Evolutionary conservation across 2,113 vertebrate genomes (phyloP), one percentile per base, ranked within the genome.

Genomic region (Crotophaga sulcirostris): DNA sequence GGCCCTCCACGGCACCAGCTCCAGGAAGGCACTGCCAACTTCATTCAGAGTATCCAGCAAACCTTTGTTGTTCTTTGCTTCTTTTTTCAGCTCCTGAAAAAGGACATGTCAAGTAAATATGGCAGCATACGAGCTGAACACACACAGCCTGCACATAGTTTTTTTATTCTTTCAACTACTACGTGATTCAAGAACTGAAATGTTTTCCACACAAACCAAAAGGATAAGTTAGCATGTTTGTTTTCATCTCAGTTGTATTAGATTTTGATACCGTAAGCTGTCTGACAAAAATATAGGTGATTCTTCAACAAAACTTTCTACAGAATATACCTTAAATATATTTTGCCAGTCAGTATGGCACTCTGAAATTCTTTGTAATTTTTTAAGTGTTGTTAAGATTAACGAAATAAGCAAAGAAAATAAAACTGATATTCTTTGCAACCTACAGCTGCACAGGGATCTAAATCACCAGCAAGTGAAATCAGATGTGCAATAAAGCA

Each of bases 1-100:
- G 4, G 98, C 98, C 86, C 99, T 98, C 99, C 99, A 99, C 0
- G 99, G 99, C 45, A 99, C 99, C 87, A 99, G 97, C 80, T 99
- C 99, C 96, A 99, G 96, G 60, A 99, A 98, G 44, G 99, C 98
- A 54, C 98, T 97, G 96, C 99, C 99, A 77, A 99, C 97, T 91
- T 99, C 99, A 78, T 99, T 99, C 85, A 99, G 96, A 29, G 98
- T 98, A 93, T 99, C 99, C 94, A 99, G 45, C 70, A 98, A 95
- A 38, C 97, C 90, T 97, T 98, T 99, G 93, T 98, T 98, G 54
- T 97, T 98, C 95, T 98, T 98, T 44, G 98, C 98, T 96, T 99
- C 99, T 87, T 98, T 98, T 75, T 99, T 96, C 93, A 99, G 79
- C 52, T 98, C 98, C 99, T 99, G 88, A 51, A 96, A 94, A 96